Evolutionary conservation across 2,888 invertebrate genomes (phyloP), one percentile per base, ranked within the genome.

Genomic region (Sipha maydis): DNA sequence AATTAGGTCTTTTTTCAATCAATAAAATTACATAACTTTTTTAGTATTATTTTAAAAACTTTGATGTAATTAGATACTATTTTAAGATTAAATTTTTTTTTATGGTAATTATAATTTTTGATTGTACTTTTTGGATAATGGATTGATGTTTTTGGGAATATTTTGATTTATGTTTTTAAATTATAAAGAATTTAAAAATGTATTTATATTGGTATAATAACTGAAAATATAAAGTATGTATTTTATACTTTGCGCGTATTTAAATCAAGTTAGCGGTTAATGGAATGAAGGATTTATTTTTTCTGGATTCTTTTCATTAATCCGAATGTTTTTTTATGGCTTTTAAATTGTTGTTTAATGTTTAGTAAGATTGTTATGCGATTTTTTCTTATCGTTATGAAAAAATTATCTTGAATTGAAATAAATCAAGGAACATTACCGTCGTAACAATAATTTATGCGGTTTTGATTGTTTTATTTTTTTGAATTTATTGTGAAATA

Each of bases 401-500:
- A 19, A 83, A 25, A 31, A 71, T 71, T 28, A 71, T 71, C 14
- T 69, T 34, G 17, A 71, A 83, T 25, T 21, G 73, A 73, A 71
- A 83, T 73, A 83, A 83, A 71, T 83, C 71, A 83, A 71, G 71
- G 19, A 48, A 48, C 14, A 71, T 83, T 83, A 83, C 17, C 9
- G 7, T 7, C 25, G 25, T 17, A n/a, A 71, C 25, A 25, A 73
- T 83, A 69, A 34, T 73, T 83, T 83, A 83, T 54, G 25, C 8
- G 4, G 19, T 73, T 71, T 78, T 17, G 56, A 31, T 34, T 25
- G 77, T 78, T 83, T 82, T 82, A 48, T 48, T 83, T 83, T 31
- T 25, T 41, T 41, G 19, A 41, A 7, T 41, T 82, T 80, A 38
- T 14, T 25, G 25, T 11, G 34, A 83, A 73, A 48, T 25, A 83